Conservation (phyloP, 2,888 invertebrate genomes). For the Kryphioiulus occultus region DNA sequence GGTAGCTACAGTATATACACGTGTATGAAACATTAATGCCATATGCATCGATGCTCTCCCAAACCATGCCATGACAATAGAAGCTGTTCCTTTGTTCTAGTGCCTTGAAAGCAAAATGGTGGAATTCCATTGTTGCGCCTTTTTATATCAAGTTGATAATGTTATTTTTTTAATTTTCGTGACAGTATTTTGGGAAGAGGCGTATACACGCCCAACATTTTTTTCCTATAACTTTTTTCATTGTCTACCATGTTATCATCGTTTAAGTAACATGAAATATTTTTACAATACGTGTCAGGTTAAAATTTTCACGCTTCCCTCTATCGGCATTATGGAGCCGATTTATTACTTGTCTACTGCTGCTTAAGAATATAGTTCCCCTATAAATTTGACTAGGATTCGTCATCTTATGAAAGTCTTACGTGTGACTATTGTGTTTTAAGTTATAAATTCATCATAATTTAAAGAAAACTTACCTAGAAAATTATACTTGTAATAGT, state of each 20-base stretch:
- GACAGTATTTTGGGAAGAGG: not conserved
- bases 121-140: not conserved
- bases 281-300: too few relatives aligned
- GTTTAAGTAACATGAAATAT: not conserved
- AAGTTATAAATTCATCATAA: too few relatives aligned
- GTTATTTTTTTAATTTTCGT: not conserved
- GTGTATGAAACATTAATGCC: slow-evolving; percentile 1
- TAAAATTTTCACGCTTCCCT: too few relatives aligned
- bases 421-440: too few relatives aligned
- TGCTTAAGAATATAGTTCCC: too few relatives aligned
- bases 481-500: too few relatives aligned
- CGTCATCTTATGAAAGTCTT: too few relatives aligned
- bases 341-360: too few relatives aligned
- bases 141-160: not conserved
- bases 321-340: too few relatives aligned
- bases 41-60: slow-evolving; percentile 4
- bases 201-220: not conserved
- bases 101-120: slow-evolving; percentile 26
- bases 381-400: too few relatives aligned
- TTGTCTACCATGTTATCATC: not conserved
- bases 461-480: too few relatives aligned
- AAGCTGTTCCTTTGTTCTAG: slow-evolving; percentile 30
- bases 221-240: not conserved
- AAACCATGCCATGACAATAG: slow-evolving; percentile 9
- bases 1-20: not conserved